These are phyloP conservation scores for Nibea albiflora DNA, from an alignment of 2,113 vertebrate genomes.

Conservation along the genomic window DNA sequence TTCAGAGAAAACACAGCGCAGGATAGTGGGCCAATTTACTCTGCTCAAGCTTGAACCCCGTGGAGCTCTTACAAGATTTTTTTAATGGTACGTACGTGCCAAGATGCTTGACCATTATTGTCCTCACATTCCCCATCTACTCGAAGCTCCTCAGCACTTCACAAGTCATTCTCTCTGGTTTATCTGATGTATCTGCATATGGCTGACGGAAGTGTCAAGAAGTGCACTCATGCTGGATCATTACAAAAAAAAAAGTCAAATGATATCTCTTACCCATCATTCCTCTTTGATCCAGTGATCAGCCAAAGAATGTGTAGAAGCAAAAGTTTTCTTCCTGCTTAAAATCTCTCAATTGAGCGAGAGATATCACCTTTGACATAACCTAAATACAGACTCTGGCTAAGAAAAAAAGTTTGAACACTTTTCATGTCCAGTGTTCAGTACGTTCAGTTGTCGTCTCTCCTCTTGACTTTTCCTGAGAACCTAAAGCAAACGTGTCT, in stretches of 20 bases:
- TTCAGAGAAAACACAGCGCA: constrained; percentile 11
- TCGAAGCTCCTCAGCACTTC: constrained; percentile 30
- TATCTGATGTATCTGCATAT: constrained; percentile 20
- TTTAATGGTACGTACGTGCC: neutral
- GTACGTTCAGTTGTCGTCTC: neutral
- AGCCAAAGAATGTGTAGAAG: neutral
- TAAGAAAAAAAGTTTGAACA: neutral
- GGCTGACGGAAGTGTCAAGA: constrained; percentile 1
- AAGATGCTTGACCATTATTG: constrained; percentile 37
- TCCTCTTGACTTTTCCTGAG: constrained; percentile 26
- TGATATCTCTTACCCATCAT: constrained; percentile 3
- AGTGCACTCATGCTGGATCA: neutral
- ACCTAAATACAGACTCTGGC: neutral
- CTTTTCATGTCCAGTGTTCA: neutral
- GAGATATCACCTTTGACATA: constrained; percentile 27
- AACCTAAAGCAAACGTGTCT: constrained; percentile 19
- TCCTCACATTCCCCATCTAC: constrained; percentile 1
- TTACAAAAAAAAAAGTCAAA: constrained; percentile 21
- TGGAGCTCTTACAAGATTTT: constrained; percentile 29
- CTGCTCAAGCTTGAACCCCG: constrained; percentile 8
- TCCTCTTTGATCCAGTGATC: constrained; percentile 9
- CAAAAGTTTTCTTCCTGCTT: constrained; percentile 16
- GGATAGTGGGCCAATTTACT: constrained; percentile 30
- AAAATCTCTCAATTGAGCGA: constrained; percentile 15
- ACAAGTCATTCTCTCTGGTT: constrained; percentile 3